These are phyloP conservation scores for Cettia cetti DNA, from an alignment of 2,113 vertebrate genomes.

Conservation along the genomic window DNA sequence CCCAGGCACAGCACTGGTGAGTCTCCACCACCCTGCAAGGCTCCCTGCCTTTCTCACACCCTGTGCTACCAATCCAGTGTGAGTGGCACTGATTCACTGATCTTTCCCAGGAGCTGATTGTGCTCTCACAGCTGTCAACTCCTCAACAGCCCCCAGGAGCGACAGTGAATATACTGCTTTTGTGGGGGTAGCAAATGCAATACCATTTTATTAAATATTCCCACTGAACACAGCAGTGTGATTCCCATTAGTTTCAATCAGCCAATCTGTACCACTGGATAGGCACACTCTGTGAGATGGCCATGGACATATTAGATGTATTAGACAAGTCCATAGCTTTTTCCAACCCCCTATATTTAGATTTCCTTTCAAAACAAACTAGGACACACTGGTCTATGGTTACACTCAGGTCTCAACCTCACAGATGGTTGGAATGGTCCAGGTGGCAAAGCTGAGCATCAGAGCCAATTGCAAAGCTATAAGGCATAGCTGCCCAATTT, in stretches of 20 bases:
- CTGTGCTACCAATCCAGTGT: background rate
- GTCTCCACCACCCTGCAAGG: background rate
- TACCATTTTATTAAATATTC: background rate
- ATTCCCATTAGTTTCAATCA: background rate
- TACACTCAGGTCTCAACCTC: background rate
- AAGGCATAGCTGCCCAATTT: background rate
- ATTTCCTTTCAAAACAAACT: background rate
- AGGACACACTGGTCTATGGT: background rate
- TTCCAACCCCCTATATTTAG: background rate
- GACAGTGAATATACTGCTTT: background rate
- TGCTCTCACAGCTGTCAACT: background rate
- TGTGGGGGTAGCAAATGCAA: background rate
- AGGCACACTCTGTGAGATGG: background rate
- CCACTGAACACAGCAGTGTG: background rate
- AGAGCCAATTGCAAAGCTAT: background rate
- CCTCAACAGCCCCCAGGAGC: background rate
- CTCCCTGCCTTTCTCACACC: background rate
- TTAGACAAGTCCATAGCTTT: background rate
- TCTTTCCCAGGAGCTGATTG: background rate
- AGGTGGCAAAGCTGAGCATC: background rate
- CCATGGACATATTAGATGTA: background rate
- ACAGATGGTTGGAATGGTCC: background rate
- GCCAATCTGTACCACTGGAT: background rate
- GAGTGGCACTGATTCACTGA: background rate
- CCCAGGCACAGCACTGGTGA: accelerated